Conservation (phyloP, 2,888 invertebrate species). For the Zhuqinia jingwanae region DNA sequence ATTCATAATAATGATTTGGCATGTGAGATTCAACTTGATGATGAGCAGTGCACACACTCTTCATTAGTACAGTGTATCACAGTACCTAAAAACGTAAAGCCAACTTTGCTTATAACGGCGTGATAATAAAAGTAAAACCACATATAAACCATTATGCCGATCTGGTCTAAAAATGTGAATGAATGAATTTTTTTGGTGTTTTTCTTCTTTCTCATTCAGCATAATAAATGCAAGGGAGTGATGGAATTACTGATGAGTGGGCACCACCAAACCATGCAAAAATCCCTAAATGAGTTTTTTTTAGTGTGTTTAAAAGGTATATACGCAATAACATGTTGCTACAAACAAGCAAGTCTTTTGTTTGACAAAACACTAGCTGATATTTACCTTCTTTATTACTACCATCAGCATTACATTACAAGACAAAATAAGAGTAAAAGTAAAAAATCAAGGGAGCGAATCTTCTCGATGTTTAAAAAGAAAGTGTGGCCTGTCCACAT, state of each 20-base stretch:
- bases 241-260: not conserved
- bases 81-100: too few species aligned
- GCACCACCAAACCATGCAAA: conserved; percentile 28
- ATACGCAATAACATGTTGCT: too few species aligned
- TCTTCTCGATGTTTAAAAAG: conserved; percentile 62
- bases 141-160: too few species aligned
- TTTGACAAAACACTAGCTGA: conserved; percentile 1
- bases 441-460: conserved; percentile 12
- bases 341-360: not conserved
- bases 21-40: not conserved
- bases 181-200: not conserved
- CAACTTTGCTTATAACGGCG: too few species aligned
- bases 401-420: not conserved
- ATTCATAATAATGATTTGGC: too few species aligned
- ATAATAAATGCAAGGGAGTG: not conserved
- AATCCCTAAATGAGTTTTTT: not conserved
- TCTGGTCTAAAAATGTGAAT: not conserved
- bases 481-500: conserved; percentile 33
- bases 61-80: too few species aligned
- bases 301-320: not conserved
- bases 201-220: too few species aligned
- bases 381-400: too few species aligned
- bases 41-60: too few species aligned
- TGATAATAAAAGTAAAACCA: too few species aligned
- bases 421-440: conserved; percentile 33